Evolutionary conservation across 37 sponge, comb jelly and placozoan species (phyloP), one percentile per base, ranked within the genome.

Genomic region (Beroe ovata): DNA sequence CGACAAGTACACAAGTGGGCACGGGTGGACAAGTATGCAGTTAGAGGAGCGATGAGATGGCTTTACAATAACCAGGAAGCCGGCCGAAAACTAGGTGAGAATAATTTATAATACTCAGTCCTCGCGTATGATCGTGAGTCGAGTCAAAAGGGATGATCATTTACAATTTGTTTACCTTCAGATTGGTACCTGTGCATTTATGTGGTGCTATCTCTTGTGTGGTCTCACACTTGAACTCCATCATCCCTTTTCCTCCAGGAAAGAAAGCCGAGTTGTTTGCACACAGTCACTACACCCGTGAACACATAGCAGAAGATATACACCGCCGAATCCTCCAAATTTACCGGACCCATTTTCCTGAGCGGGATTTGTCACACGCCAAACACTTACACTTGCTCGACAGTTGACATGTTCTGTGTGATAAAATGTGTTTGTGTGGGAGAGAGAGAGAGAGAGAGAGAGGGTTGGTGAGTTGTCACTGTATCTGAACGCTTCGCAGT

Each of bases 31-130:
- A 77, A 77, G 84, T 77, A 77, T 25, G 84, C 84, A 6, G 54
- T 77, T 19, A 39, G 84, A n/a, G 84, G 84, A n/a, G 84, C 84
- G 4, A 40, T 77, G 84, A 40, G 84, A 23, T 38, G 84, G 84
- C 36, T 77, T 25, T 77, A 28, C 41, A 77, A 77, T 3, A 77
- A 77, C 26, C 47, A 77, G 47, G 23, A 77, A 29, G 54, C 42
- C 0, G 84, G 54, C 35, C 42, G 54, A 11, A 26, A 33, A 28
- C 47, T 77, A 21, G 84, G 84, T 66, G 2, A 66, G 69, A n/a
- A n/a, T n/a, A n/a, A n/a, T n/a, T n/a, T n/a, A n/a, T n/a, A n/a
- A n/a, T n/a, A n/a, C n/a, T n/a, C n/a, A n/a, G n/a, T n/a, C n/a
- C n/a, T n/a, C n/a, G n/a, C n/a, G n/a, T n/a, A n/a, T n/a, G n/a